A percentile compares a stretch with the other conserved stretches of the same genome.
These are phyloP conservation scores for Hippoglossus hippoglossus DNA, from an alignment of 2,797 vertebrate genomes.

Conservation along the genomic window DNA sequence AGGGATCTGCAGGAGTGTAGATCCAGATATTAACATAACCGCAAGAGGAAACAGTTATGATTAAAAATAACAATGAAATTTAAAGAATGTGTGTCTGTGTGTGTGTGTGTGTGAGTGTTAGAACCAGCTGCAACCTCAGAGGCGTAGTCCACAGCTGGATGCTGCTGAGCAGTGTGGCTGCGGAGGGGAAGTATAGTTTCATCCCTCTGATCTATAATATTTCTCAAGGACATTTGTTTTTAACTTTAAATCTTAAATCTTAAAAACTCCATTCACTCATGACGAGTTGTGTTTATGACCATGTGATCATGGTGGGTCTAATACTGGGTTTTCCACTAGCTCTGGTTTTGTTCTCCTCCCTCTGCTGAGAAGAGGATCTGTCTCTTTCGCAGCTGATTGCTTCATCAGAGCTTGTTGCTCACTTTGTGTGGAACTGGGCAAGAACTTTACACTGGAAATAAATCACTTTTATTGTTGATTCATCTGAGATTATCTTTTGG, in stretches of 20 bases:
- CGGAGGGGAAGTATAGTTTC: too few species aligned
- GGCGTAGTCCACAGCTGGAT: conserved; percentile 42
- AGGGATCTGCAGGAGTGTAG: conserved; percentile 58
- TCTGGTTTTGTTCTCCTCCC: not conserved
- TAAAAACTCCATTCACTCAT: too few species aligned
- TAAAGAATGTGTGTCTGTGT: conserved; percentile 25
- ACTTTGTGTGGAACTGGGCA: too few species aligned
- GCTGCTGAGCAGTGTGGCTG: not conserved
- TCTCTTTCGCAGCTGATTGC: too few species aligned
- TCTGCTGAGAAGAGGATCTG: not conserved
- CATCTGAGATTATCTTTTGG: too few species aligned
- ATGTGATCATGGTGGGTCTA: too few species aligned
- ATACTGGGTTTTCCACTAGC: too few species aligned
- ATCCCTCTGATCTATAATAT: too few species aligned
- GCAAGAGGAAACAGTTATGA: conserved; percentile 80
- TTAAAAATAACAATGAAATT: conserved; percentile 78
- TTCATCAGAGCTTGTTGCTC: too few species aligned
- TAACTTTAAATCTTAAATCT: not conserved
- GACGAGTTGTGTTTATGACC: too few species aligned
- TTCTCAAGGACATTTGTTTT: not conserved
- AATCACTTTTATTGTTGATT: too few species aligned
- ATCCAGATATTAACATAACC: conserved; percentile 79
- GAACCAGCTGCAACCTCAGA: conserved; percentile 71
- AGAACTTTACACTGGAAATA: too few species aligned
- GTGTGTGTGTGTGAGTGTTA: conserved; percentile 22